Evolutionary conservation across 1,140 invertebrate genomes (phyloP).

Genomic region (Radopholus similis): DNA sequence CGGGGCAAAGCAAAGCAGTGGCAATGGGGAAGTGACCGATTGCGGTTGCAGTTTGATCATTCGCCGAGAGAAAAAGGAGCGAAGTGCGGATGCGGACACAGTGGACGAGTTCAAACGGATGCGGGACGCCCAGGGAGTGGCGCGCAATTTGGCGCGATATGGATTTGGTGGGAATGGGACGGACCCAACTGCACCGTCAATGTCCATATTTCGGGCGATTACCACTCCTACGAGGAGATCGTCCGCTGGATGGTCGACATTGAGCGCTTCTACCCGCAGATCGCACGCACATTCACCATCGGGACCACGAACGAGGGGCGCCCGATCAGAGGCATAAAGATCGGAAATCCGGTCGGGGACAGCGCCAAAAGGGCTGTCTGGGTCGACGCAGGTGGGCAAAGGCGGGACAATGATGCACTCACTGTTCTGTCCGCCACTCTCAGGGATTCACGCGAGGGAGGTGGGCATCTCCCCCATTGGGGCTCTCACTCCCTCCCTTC

Average conservation of each 20-base stretch:
- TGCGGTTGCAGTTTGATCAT: constrained; percentile 49
- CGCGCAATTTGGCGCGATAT: constrained; percentile 45
- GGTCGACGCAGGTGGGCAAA: constrained; percentile 62
- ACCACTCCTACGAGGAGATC: constrained; percentile 61
- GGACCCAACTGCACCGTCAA: background rate
- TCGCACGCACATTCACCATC: constrained; percentile 43
- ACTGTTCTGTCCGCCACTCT: background rate
- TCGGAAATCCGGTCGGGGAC: constrained; percentile 46
- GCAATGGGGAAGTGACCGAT: too few relatives aligned
- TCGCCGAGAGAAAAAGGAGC: constrained; percentile 46
- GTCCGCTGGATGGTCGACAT: constrained; percentile 62
- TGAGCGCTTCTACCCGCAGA: constrained; percentile 56
- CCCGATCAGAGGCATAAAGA: constrained; percentile 61
- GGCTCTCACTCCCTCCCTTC: background rate
- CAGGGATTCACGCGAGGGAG: constrained; percentile 23
- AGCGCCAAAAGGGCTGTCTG: constrained; percentile 55
- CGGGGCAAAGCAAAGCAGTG: constrained; percentile 30
- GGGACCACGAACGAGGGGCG: constrained; percentile 61
- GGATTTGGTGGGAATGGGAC: constrained; percentile 28
- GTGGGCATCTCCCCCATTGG: background rate
- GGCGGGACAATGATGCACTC: constrained; percentile 29
- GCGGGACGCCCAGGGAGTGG: constrained; percentile 39
- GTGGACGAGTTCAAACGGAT: constrained; percentile 51
- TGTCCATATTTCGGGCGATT: constrained; percentile 22
- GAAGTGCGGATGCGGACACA: background rate